Evolutionary conservation across 2,888 invertebrate species (phyloP), one percentile per base, ranked within the genome.

Genomic region (Podabrus alpinus): DNA sequence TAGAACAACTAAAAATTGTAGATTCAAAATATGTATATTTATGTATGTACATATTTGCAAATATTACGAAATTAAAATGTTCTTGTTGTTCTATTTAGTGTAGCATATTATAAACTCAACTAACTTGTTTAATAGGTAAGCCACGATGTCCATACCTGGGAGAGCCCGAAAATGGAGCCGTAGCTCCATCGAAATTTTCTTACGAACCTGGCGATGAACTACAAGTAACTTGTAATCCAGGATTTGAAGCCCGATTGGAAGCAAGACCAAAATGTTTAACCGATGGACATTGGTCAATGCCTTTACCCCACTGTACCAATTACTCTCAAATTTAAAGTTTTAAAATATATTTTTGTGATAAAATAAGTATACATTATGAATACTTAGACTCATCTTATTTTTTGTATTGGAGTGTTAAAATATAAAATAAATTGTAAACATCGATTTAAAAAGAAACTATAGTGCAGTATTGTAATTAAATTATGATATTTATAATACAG

Each of bases 161-260:
- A 11, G 93, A 93, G 84, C 93, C 93, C 21, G 90, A 91, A 75
- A 92, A 93, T 82, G 94, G 94, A 5, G 88, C 91, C 72, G 90
- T 93, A 82, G 91, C 91, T 2, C 94, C 94, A 17, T 89, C 92
- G 70, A 93, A 93, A 84, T 93, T 93, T 86, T 90, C 92, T 85
- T 94, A 93, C 86, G 93, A 93, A 84, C 92, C 93, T 13, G 93
- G 93, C 29, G 93, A 94, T 84, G 91, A 91, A 80, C 88, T 93
- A 79, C 92, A 92, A 84, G 91, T 93, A 68, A 91, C 91, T 73
- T 94, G 94, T 83, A 90, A 91, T 72, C 91, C 92, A 9, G 93
- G 93, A 59, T 93, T 90, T 84, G 91, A 91, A 80, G 80, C 86
- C 15, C 82, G 82, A 68, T 69, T 86, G 59, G 84, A 85, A 75